These are phyloP conservation scores for Catharus ustulatus DNA, from an alignment of 2,797 vertebrate genomes.

Conservation along the genomic window DNA sequence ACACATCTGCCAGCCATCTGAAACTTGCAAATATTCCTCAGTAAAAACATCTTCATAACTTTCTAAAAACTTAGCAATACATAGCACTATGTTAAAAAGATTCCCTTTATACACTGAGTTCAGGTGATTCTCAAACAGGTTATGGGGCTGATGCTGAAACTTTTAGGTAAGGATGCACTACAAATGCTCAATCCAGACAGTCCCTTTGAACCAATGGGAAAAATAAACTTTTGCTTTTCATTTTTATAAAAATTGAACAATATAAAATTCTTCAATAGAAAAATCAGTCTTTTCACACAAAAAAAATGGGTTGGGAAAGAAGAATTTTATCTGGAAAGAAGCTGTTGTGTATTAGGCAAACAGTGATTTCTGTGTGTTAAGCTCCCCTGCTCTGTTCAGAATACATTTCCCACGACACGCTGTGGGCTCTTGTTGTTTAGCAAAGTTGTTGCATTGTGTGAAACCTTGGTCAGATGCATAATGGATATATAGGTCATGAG, in stretches of 20 bases:
- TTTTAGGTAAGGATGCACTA: neutral
- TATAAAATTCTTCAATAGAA: neutral
- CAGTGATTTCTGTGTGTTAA: neutral
- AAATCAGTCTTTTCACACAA: neutral
- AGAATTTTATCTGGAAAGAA: neutral
- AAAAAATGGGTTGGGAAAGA: neutral
- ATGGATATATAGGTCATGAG: neutral
- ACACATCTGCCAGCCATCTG: slow-evolving; percentile 65
- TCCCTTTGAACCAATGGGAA: neutral
- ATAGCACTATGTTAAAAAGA: neutral
- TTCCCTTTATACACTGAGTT: neutral
- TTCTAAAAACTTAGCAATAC: neutral
- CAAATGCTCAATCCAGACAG: neutral
- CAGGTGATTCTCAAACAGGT: neutral
- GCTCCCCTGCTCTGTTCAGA: neutral
- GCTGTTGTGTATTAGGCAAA: neutral
- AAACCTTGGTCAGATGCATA: neutral
- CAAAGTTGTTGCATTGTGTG: neutral
- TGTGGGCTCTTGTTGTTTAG: neutral
- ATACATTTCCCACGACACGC: neutral
- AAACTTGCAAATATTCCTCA: slow-evolving; percentile 49
- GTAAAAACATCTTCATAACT: slow-evolving; percentile 56
- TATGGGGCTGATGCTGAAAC: neutral
- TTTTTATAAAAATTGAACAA: neutral
- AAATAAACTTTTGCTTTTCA: neutral